These are phyloP conservation scores for Drosophila lacteicornis DNA, from an alignment of 1,140 invertebrate species.

Conservation along the genomic window DNA sequence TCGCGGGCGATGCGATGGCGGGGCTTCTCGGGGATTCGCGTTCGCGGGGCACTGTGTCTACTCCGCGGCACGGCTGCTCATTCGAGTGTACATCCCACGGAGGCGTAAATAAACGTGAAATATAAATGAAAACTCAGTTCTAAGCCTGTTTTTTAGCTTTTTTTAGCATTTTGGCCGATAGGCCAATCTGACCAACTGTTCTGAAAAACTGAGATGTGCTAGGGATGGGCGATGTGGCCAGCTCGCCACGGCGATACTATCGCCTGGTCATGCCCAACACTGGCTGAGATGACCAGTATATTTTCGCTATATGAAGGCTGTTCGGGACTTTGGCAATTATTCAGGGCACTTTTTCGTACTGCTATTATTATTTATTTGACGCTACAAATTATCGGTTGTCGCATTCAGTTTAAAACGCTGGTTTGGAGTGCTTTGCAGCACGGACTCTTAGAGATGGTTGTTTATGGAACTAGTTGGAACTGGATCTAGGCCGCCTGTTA, in stretches of 20 bases:
- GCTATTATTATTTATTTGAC: background rate
- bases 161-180: constrained; percentile 21
- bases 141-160: constrained; percentile 13
- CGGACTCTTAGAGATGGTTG: constrained; percentile 14
- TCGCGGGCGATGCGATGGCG: too few species aligned
- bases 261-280: too few species aligned
- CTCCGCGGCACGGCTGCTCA: constrained; percentile 52
- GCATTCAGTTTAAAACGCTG: background rate
- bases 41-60: too few species aligned
- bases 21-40: too few species aligned
- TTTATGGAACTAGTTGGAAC: background rate
- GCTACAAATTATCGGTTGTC: too few species aligned
- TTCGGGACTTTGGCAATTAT: too few species aligned
- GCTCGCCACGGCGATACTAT: constrained; percentile 39
- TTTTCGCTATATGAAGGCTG: background rate
- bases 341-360: too few species aligned
- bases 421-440: background rate
- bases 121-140: constrained; percentile 17
- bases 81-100: constrained; percentile 68
- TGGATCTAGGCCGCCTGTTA: constrained; percentile 4
- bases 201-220: constrained; percentile 37
- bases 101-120: constrained; percentile 18
- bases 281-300: background rate
- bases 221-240: constrained; percentile 21
- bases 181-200: constrained; percentile 21